Evolutionary conservation across 1,140 invertebrate genomes (phyloP), one percentile per base, ranked within the genome.

Genomic region (Scaptodrosophila lebanonensis): DNA sequence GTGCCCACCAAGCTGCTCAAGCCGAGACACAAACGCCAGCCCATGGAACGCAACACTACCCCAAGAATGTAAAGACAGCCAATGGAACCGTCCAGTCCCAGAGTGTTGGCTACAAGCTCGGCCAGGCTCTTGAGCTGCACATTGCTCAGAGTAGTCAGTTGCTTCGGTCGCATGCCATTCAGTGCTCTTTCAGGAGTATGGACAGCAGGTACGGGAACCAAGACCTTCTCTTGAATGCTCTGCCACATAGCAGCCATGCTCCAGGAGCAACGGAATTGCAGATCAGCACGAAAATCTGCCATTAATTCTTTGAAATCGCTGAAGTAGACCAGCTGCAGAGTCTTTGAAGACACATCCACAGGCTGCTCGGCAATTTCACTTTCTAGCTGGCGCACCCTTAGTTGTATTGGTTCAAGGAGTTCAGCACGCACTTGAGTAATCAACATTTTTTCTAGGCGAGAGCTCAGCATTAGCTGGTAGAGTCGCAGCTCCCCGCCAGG

Each of bases 271-370:
- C 92, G 90, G 84, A 98, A 99, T 62, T 97, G 93, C 11, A 99
- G 90, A 88, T 99, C 95, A 89, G 99, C 97, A 43, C 94, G 92
- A 79, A 99, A 99, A 88, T 99, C 97, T 0, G 94, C 92, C 88
- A 97, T 98, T 5, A 99, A 89, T 87, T 97, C 97, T 69, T 98
- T 95, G 88, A 97, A 99, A 89, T 99, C 54, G 16, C 58, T 95
- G 8, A 99, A 88, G 38, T 95, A 90, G 87, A 98, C 97, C 0
- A 97, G 89, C 94, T 90, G 98, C 89, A 99, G 97, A 20, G 93
- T 22, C 8, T 20, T n/a, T 93, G 30, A 93, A 79, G 40, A 95
- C 89, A 18, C 0, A 92, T 86, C 89, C 69, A 87, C 92, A 2
- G 94, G 94, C 61, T 97, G 88, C 35, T 97, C 91, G 91, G 93